phyloP scores from a whole-genome alignment of 2,888 invertebrate genomes.

The Xanthia togata region DNA sequence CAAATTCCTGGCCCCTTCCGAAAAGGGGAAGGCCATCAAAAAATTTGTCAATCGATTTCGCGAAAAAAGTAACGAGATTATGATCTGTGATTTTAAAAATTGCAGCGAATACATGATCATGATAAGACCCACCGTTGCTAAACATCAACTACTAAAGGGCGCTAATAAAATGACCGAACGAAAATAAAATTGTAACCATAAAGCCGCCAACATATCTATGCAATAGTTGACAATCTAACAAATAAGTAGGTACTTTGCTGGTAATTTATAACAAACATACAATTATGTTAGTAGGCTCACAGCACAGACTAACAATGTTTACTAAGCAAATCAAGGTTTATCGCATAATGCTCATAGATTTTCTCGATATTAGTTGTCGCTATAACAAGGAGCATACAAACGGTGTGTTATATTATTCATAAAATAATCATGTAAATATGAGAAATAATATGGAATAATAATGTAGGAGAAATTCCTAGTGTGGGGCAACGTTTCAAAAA shows the following conservation, averaged over 20 bases:
- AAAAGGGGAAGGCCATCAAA: too few species aligned
- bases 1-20: too few species aligned
- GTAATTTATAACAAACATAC: conserved; percentile 1
- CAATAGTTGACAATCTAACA: neutral
- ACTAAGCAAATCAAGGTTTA: neutral
- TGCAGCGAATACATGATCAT: neutral
- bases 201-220: neutral
- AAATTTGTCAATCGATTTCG: too few species aligned
- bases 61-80: neutral
- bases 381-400: neutral
- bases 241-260: conserved; percentile 5
- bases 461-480: too few species aligned
- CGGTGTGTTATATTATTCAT: neutral
- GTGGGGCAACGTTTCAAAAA: too few species aligned
- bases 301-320: neutral
- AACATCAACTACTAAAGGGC: neutral
- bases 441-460: too few species aligned
- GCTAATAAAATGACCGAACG: neutral
- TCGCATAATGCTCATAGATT: neutral
- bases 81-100: neutral
- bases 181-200: conserved; percentile 4
- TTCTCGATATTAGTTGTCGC: neutral
- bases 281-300: neutral
- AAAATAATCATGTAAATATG: too few species aligned
- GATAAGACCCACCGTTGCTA: neutral